Evolutionary conservation across 2,113 vertebrate genomes (phyloP), one percentile per base, ranked within the genome.

Genomic region (Perca flavescens): DNA sequence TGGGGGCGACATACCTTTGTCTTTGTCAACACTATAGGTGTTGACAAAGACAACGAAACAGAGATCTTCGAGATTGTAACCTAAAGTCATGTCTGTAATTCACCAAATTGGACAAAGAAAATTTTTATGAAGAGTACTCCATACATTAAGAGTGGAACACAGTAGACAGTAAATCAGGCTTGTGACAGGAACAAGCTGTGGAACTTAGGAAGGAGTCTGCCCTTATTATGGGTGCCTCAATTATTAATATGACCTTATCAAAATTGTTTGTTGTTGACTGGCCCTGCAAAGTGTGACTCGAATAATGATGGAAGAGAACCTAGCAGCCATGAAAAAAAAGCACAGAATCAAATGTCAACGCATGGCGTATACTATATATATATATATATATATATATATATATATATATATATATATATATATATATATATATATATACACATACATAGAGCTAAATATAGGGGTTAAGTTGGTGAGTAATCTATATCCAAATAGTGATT

Each of bases 161-260:
- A 79, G 75, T 28, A 53, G 68, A 50, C 47, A n/a, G 65, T 28
- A 65, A 53, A 82, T 85, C 2, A 75, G 69, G 69, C 25, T 54
- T 78, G 71, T 77, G 83, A 81, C 87, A 81, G 76, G 79, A 78
- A 86, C 68, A 80, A 79, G 87, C 82, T 66, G 65, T 56, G 84
- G 80, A 84, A 79, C 61, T 87, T 76, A 56, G 79, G 80, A 70
- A 72, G 61, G 72, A 80, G 69, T 70, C 69, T 89, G 84, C 65
- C 88, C 84, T 92, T 89, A 91, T 91, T 88, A 88, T 64, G 34
- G 64, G 3, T 10, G 62, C 74, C 70, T 90, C 83, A 84, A 86
- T 92, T 89, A 90, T 87, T 90, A 83, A 90, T 79, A 81, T 89
- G 91, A 94, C 90, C 88, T 92, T 91, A 77, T 92, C 89, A 73